A percentile compares a stretch with the other conserved stretches of the same genome.
Evolutionary conservation across 2,113 vertebrate genomes (phyloP).

Genomic region (Promerops cafer): DNA sequence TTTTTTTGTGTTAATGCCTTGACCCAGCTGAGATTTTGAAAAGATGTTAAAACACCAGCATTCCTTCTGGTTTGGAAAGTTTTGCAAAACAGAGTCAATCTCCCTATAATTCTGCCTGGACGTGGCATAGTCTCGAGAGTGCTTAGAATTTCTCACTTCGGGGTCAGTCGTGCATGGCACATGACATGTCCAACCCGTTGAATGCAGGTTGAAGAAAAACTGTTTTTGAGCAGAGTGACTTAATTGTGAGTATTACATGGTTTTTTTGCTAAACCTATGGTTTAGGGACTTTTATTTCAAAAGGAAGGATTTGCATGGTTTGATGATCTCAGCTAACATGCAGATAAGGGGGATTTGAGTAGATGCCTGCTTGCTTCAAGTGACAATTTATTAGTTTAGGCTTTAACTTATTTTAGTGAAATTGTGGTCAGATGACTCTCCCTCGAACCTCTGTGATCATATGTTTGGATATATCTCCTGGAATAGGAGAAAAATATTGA

Average conservation of each 20-base stretch:
- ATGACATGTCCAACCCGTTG: neutral
- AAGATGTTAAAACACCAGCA: neutral
- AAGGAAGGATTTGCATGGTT: neutral
- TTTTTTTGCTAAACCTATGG: neutral
- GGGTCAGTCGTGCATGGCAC: neutral
- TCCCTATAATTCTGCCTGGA: neutral
- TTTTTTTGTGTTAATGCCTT: neutral
- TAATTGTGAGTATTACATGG: neutral
- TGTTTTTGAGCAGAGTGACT: neutral
- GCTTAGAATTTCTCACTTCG: neutral
- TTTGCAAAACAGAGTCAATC: neutral
- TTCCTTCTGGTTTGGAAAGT: neutral
- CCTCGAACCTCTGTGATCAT: neutral
- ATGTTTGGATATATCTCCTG: neutral
- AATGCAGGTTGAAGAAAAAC: neutral
- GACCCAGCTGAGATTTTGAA: neutral
- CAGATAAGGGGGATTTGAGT: neutral
- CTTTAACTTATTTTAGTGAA: neutral
- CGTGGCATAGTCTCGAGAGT: rapidly evolving
- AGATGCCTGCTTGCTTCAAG: neutral
- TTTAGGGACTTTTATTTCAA: neutral
- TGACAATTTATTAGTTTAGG: neutral
- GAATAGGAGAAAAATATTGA: neutral
- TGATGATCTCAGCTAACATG: neutral
- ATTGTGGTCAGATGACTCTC: neutral